Percentiles rank a stretch among this genome's conserved stretches.
Evolutionary conservation across 2,888 invertebrate species (phyloP).

Genomic region (Gerris lacustris): DNA sequence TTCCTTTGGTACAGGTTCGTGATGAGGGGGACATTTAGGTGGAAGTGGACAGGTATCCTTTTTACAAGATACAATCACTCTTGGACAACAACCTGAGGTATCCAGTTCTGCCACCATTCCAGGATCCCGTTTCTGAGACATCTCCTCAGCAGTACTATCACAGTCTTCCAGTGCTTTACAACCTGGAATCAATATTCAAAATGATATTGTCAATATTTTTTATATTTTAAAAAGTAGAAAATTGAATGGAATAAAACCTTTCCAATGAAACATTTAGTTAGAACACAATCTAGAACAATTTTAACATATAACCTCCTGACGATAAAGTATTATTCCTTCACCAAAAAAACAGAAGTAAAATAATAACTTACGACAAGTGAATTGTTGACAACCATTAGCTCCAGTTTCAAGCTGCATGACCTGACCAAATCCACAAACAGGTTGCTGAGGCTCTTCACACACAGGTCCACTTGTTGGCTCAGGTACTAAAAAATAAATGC

Average conservation of each 20-base stretch:
- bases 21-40: conserved; percentile 44
- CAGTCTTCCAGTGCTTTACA: conserved; percentile 63
- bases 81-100: conserved; percentile 60
- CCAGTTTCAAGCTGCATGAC: conserved; percentile 52
- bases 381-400: conserved; percentile 55
- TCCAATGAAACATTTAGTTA: too few relatives aligned
- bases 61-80: conserved; percentile 47
- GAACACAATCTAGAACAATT: too few relatives aligned
- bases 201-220: too few relatives aligned
- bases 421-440: conserved; percentile 59
- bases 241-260: too few relatives aligned
- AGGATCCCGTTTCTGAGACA: conserved; percentile 43
- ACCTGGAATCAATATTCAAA: conserved; percentile 39
- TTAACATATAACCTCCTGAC: too few relatives aligned
- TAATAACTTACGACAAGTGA: conserved; percentile 52
- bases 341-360: not conserved
- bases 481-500: conserved; percentile 39
- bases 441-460: conserved; percentile 54
- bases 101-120: conserved; percentile 51
- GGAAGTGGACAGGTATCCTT: conserved; percentile 49
- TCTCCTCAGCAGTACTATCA: conserved; percentile 39
- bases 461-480: conserved; percentile 40
- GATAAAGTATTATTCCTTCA: too few relatives aligned
- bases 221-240: too few relatives aligned
- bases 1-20: conserved; percentile 32